phyloP scores from a whole-genome alignment of 92 coral and sea anemone genomes.

The Porites evermanni region DNA sequence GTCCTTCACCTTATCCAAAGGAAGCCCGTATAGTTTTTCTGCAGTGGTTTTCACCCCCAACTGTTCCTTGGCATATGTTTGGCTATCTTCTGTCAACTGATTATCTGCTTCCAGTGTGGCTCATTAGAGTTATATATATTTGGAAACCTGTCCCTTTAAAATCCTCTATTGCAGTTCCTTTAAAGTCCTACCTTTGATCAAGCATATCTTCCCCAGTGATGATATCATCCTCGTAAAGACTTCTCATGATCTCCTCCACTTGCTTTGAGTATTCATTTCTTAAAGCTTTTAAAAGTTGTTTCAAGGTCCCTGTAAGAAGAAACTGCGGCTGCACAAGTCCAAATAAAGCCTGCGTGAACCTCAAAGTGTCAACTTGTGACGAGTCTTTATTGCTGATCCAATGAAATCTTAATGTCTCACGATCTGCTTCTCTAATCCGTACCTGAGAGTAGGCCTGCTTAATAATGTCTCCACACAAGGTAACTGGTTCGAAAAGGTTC shows the following conservation, averaged over 20 bases:
- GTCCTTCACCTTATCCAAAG: slow-evolving; percentile 49
- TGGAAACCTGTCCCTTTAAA: slow-evolving; percentile 49
- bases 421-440: slow-evolving; percentile 42
- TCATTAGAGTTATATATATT: slow-evolving; percentile 28
- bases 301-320: slow-evolving; percentile 39
- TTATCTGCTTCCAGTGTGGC: background rate
- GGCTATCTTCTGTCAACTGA: too few relatives aligned
- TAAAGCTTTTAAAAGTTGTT: slow-evolving; percentile 22
- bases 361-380: slow-evolving; percentile 29
- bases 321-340: slow-evolving; percentile 57
- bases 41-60: too few relatives aligned
- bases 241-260: too few relatives aligned
- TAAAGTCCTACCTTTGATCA: slow-evolving; percentile 46
- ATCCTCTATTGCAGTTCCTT: background rate
- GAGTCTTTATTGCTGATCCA: slow-evolving; percentile 4
- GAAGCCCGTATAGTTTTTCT: background rate
- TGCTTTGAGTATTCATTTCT: background rate
- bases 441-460: background rate
- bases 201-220: slow-evolving; percentile 48
- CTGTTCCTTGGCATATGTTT: too few relatives aligned
- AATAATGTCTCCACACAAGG: too few relatives aligned
- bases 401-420: background rate
- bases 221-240: background rate
- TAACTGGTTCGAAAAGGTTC: background rate
- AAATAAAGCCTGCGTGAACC: slow-evolving; percentile 64